Evolutionary conservation across 2,797 vertebrate species (phyloP).

Genomic region (Bovichtus variegatus): DNA sequence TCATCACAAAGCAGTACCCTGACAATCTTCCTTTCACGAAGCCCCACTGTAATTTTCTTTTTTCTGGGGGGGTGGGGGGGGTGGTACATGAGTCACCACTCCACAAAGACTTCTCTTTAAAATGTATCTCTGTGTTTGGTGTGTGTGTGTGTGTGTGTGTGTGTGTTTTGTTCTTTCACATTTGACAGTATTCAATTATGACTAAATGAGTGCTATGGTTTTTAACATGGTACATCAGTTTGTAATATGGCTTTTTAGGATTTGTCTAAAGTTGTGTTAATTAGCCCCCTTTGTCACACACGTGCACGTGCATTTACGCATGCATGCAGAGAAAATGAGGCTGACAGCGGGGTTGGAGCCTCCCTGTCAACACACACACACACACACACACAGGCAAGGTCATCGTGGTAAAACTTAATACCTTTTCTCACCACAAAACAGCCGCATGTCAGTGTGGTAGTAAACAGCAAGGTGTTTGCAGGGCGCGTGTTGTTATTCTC

Average conservation of each 20-base stretch:
- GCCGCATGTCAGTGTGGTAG: conserved; percentile 16
- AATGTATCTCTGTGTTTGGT: conserved; percentile 2
- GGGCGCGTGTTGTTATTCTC: background rate
- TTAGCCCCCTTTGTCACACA: background rate
- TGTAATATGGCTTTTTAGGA: background rate
- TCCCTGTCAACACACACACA: conserved; percentile 8
- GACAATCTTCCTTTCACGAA: conserved; percentile 50
- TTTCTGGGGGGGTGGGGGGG: background rate
- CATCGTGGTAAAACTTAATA: conserved; percentile 51
- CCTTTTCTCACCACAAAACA: conserved; percentile 11
- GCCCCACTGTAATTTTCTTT: background rate
- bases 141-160: background rate
- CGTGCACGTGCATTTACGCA: background rate
- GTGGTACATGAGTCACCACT: conserved; percentile 70
- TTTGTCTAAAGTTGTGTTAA: conserved; percentile 7
- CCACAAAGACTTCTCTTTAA: conserved; percentile 37
- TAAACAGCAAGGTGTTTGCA: conserved; percentile 14
- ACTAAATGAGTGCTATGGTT: background rate
- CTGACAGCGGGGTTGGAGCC: conserved; percentile 1
- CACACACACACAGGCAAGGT: no score
- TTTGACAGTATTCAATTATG: background rate
- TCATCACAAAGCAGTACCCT: conserved; percentile 42
- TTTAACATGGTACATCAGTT: background rate
- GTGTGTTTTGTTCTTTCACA: background rate
- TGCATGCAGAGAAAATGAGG: background rate